Evolutionary conservation across 2,888 invertebrate species (phyloP).

Genomic region (Notocelia uddmanniana): DNA sequence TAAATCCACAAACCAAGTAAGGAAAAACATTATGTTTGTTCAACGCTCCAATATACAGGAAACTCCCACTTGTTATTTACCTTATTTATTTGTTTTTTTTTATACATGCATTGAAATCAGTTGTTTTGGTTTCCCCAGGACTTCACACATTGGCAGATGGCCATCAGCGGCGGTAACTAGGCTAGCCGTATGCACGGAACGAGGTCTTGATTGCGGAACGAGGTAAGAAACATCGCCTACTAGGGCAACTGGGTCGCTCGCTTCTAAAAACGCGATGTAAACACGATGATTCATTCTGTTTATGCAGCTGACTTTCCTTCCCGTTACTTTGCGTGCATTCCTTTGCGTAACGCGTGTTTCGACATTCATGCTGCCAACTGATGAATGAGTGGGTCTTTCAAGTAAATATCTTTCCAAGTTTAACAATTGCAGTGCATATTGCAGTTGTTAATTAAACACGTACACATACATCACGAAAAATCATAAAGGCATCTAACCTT

Average conservation of each 20-base stretch:
- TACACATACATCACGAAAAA: background rate
- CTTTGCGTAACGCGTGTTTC: slow-evolving; percentile 49
- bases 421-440: background rate
- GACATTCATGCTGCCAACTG: slow-evolving; percentile 28
- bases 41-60: slow-evolving; percentile 21
- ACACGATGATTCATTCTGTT: slow-evolving; percentile 61
- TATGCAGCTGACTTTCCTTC: slow-evolving; percentile 57
- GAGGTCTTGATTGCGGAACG: slow-evolving; percentile 72
- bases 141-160: slow-evolving; percentile 62
- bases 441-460: background rate
- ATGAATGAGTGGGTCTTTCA: slow-evolving; percentile 29
- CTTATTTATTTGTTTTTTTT: slow-evolving; percentile 28
- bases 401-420: background rate
- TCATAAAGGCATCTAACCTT: background rate
- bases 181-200: slow-evolving; percentile 67
- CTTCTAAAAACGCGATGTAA: slow-evolving; percentile 64
- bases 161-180: slow-evolving; percentile 70
- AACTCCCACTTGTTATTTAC: slow-evolving; percentile 35
- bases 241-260: slow-evolving; percentile 61
- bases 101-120: slow-evolving; percentile 41
- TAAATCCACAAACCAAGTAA: slow-evolving; percentile 16
- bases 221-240: slow-evolving; percentile 72
- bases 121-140: slow-evolving; percentile 58
- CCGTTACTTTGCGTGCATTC: slow-evolving; percentile 50
- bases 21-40: slow-evolving; percentile 31